A percentile compares a stretch with the other conserved stretches of the same genome.
These are phyloP conservation scores for Karalla daura DNA, from an alignment of 2,797 vertebrate species.

Conservation along the genomic window DNA sequence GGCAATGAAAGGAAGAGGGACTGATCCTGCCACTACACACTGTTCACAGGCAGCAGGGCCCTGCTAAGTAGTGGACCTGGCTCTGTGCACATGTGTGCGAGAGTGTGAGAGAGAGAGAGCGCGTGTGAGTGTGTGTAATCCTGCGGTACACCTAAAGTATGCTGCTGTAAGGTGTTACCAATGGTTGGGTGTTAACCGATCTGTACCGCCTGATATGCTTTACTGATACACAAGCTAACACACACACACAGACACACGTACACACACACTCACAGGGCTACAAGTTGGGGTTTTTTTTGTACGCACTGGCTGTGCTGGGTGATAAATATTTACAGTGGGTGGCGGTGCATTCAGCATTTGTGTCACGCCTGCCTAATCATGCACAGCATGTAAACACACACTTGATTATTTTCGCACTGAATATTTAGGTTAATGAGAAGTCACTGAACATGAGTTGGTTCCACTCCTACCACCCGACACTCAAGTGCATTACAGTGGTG, in stretches of 20 bases:
- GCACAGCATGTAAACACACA: slow-evolving; percentile 83
- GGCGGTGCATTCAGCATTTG: slow-evolving; percentile 64
- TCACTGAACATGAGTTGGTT: slow-evolving; percentile 73
- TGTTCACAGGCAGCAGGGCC: slow-evolving; percentile 61
- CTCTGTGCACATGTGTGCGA: slow-evolving; percentile 25
- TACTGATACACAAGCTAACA: not conserved
- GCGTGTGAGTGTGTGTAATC: slow-evolving; percentile 22
- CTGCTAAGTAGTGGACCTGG: slow-evolving; percentile 40
- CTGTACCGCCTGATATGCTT: not conserved
- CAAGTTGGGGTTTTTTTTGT: slow-evolving; percentile 60
- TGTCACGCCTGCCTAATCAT: slow-evolving; percentile 81
- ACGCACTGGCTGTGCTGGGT: slow-evolving; percentile 27
- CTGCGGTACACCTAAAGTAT: slow-evolving; percentile 1
- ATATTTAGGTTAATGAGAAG: slow-evolving; percentile 80
- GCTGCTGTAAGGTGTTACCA: not conserved
- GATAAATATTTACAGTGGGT: slow-evolving; percentile 76
- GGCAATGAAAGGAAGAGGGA: slow-evolving; percentile 58
- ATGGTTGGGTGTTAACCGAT: slow-evolving; percentile 1
- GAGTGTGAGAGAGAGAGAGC: no score
- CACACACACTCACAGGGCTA: no score
- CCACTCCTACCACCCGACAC: slow-evolving; percentile 64
- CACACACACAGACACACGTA: slow-evolving; percentile 34
- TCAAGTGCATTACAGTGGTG: slow-evolving; percentile 55
- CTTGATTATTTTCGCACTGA: slow-evolving; percentile 73
- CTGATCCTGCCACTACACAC: slow-evolving; percentile 68